Conservation (phyloP, 2,797 vertebrate species). For the Pseudocheirus occidentalis region DNA sequence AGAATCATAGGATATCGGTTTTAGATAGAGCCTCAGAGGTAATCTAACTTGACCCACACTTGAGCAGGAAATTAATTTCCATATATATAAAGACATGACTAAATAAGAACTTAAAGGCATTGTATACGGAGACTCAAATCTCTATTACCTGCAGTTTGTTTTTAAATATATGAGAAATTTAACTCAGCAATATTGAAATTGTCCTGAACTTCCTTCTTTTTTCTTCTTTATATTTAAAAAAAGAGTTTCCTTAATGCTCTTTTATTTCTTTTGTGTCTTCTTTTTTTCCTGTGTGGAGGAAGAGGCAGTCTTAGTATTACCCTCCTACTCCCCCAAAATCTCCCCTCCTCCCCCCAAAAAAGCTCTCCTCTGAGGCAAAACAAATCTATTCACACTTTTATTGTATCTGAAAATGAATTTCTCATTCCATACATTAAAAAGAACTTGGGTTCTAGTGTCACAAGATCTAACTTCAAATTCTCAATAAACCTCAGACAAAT, state of each 20-base stretch:
- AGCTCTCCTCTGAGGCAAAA: not conserved
- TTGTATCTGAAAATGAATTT: not conserved
- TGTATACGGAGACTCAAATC: not conserved
- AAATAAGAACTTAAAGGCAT: not conserved
- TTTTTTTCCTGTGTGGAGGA: not conserved
- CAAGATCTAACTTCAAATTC: not conserved
- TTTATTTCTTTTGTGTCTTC: not conserved
- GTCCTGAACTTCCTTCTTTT: not conserved
- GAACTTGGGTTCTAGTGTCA: not conserved
- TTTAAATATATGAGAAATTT: not conserved
- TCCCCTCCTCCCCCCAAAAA: not conserved
- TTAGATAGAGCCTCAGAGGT: not conserved
- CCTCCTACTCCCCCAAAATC: not conserved
- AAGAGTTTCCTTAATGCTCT: not conserved
- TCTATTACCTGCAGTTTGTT: not conserved
- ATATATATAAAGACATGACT: not conserved
- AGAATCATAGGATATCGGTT: not conserved
- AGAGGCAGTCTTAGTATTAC: not conserved
- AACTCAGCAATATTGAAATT: not conserved
- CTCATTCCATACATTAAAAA: not conserved
- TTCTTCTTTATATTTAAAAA: not conserved
- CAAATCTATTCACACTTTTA: not conserved
- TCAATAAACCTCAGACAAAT: not conserved
- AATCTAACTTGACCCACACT: not conserved
- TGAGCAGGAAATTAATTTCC: not conserved